A percentile compares a stretch with the other conserved stretches of the same genome.
Evolutionary conservation across 2,888 invertebrate species (phyloP).

Genomic region (Zhuqinia jingwanae): DNA sequence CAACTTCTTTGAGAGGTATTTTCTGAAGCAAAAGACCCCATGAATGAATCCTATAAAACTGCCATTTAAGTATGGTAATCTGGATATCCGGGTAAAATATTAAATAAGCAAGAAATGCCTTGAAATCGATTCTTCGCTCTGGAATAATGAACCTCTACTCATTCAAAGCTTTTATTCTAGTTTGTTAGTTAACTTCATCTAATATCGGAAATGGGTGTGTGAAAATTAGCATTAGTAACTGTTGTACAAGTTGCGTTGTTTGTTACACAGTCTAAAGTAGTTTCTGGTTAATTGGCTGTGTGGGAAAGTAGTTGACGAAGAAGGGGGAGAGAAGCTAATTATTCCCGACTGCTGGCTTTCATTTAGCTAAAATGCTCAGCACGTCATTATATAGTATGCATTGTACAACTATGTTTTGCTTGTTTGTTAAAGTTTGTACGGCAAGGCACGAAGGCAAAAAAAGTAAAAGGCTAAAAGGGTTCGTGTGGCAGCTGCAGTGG

Average conservation of each 20-base stretch:
- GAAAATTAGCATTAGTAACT: neutral
- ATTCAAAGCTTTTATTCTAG: neutral
- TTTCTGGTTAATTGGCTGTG: constrained; percentile 24
- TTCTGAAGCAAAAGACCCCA: neutral
- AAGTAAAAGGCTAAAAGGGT: constrained; percentile 16
- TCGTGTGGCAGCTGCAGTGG: neutral
- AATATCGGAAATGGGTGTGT: neutral
- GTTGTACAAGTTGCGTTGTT: neutral
- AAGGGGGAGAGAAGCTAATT: constrained; percentile 21
- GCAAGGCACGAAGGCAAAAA: neutral
- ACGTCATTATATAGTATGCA: too few relatives aligned
- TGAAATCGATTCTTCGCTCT: neutral
- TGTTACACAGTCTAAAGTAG: neutral
- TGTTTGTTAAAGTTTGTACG: neutral
- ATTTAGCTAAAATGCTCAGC: constrained; percentile 13
- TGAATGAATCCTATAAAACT: neutral
- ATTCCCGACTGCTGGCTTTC: neutral
- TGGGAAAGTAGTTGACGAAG: neutral
- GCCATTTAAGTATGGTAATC: constrained; percentile 13
- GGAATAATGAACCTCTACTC: constrained; percentile 16
- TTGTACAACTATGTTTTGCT: too few relatives aligned
- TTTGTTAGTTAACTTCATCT: neutral
- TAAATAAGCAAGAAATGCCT: neutral
- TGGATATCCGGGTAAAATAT: neutral
- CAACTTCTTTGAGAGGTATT: too few relatives aligned